These are phyloP conservation scores for Tapirus indicus DNA, from an alignment of 2,797 vertebrate species.

Conservation along the genomic window DNA sequence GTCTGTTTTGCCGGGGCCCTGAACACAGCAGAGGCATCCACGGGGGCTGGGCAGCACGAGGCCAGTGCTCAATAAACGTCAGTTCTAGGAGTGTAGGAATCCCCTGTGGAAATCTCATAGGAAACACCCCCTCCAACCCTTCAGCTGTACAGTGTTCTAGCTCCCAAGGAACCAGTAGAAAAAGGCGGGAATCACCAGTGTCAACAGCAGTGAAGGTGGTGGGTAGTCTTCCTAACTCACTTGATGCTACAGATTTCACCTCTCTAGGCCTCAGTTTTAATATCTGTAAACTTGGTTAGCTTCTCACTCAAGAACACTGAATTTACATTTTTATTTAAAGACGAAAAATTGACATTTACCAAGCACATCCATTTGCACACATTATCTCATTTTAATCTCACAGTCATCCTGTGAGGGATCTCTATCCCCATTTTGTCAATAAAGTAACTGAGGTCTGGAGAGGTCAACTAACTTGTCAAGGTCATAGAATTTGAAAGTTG, in stretches of 20 bases:
- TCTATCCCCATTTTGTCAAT: neutral
- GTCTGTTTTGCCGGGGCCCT: neutral
- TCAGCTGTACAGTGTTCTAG: rapidly evolving
- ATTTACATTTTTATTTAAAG: neutral
- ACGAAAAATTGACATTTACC: neutral
- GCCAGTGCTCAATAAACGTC: too few relatives aligned
- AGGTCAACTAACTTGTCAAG: neutral
- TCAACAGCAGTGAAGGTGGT: neutral
- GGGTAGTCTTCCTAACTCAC: neutral
- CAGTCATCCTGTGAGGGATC: neutral
- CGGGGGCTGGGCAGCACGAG: neutral
- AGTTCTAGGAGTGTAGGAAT: neutral
- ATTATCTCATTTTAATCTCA: neutral
- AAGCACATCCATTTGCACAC: neutral
- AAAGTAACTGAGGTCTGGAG: neutral
- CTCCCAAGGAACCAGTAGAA: neutral
- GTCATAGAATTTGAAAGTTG: neutral
- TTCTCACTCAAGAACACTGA: neutral
- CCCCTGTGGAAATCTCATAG: neutral
- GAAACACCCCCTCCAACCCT: neutral
- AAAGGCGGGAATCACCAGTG: neutral
- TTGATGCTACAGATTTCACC: neutral
- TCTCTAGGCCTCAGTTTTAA: neutral
- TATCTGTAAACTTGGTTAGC: neutral
- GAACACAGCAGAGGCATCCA: neutral